Conservation (phyloP, 2,888 invertebrate species). For the Campoletis raptor region DNA sequence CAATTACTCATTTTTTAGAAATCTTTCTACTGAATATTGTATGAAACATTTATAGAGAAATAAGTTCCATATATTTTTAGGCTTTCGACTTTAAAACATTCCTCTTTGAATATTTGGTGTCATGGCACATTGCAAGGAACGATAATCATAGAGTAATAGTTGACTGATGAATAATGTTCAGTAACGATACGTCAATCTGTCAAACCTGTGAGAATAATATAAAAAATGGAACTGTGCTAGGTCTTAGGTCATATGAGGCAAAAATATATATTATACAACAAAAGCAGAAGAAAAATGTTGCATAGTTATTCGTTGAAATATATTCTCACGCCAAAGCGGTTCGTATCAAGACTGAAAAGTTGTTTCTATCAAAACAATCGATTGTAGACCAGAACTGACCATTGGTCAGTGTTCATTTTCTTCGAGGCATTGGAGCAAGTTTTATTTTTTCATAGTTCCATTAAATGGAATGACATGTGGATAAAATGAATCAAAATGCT, state of each 20-base stretch:
- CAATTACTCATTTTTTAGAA: not conserved
- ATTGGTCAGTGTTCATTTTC: constrained; percentile 54
- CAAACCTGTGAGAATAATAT: not conserved
- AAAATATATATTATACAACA: not conserved
- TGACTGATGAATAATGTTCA: not conserved
- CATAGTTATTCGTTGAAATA: not conserved
- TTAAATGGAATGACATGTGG: constrained; percentile 16
- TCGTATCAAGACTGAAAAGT: constrained; percentile 35
- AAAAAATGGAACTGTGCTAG: not conserved
- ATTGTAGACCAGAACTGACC: constrained; percentile 46
- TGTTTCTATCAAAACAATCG: not conserved
- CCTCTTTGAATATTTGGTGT: too few species aligned
- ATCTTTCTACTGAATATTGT: not conserved
- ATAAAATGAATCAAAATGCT: constrained; percentile 55
- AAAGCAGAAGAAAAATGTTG: not conserved
- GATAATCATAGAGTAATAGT: not conserved
- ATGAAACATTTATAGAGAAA: not conserved
- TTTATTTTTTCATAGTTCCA: constrained; percentile 20
- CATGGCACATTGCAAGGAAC: too few species aligned
- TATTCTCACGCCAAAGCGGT: constrained; percentile 38
- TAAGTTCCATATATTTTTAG: not conserved
- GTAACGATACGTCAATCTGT: not conserved
- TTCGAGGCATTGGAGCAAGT: constrained; percentile 40
- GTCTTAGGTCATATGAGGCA: not conserved
- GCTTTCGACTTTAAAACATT: too few species aligned